Evolutionary conservation across 2,888 invertebrate species (phyloP), one percentile per base, ranked within the genome.

Genomic region (Pristionchus arcanus): DNA sequence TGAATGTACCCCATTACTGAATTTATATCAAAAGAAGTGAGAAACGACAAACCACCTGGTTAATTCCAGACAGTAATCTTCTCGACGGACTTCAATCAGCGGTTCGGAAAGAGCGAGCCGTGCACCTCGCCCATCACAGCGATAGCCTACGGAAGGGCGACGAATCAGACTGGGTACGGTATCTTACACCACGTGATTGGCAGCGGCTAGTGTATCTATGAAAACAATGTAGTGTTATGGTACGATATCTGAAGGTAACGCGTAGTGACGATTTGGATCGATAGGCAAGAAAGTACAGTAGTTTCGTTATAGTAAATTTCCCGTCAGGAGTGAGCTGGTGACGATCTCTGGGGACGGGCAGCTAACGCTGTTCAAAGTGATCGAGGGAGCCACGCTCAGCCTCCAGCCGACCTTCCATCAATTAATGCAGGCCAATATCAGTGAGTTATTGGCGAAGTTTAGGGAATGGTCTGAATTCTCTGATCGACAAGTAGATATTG

Each of bases 301-400:
- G 0, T 49, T 85, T 5, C 59, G 19, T 28, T 86, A 86, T 68
- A 11, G 71, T 74, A 31, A 13, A 31, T 84, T 42, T 53, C 84
- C 11, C 25, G 16, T 53, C 74, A 89, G 89, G 16, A 31, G 19
- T n/a, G 89, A 89, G 16, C 28, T 89, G 42, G 89, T 89, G 66
- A 63, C 81, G 63, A 89, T 89, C 11, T 59, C 89, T 21, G 89
- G 63, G 2, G 89, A 89, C 42, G 89, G 89, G 0, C 89, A 89
- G 21, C 49, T 89, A 31, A 49, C 59, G 4, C 55, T 88, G 28
- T 74, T 74, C 55, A 34, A 59, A 31, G 55, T 88, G 28, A 53
- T 74, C 25, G 74, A 88, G 49, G 74, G 34, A 31, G 34, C 21
- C 0, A n/a, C 49, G n/a, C 68, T 88, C 49, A 59, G 15, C 19